phyloP scores from a whole-genome alignment of 2,888 invertebrate species.

The Thereva unica region DNA sequence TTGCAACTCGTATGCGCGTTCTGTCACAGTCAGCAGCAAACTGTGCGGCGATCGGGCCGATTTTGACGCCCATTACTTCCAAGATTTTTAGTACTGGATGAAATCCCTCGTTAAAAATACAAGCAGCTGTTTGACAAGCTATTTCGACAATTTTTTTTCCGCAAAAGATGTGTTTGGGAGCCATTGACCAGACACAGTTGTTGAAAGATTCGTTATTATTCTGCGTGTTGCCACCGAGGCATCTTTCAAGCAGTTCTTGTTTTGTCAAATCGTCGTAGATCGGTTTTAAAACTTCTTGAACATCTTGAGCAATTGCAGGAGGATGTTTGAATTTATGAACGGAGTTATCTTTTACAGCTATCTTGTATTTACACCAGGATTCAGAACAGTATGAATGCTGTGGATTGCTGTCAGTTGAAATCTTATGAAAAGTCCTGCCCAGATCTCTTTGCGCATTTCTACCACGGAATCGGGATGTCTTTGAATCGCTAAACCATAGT shows the following conservation, averaged over 20 bases:
- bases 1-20: slow-evolving; percentile 36
- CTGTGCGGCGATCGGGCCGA: slow-evolving; percentile 38
- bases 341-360: background rate
- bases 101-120: slow-evolving; percentile 44
- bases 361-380: slow-evolving; percentile 43
- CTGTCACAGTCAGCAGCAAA: slow-evolving; percentile 36
- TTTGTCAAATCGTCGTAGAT: slow-evolving; percentile 27
- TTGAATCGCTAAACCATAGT: too few species aligned
- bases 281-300: slow-evolving; percentile 8
- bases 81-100: slow-evolving; percentile 43
- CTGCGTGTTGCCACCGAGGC: slow-evolving; percentile 33
- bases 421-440: slow-evolving; percentile 36
- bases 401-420: slow-evolving; percentile 42
- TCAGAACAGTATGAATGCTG: slow-evolving; percentile 42
- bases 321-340: background rate
- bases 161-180: slow-evolving; percentile 43
- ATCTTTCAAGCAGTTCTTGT: slow-evolving; percentile 28
- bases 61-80: too few species aligned
- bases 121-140: slow-evolving; percentile 40
- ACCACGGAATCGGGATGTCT: background rate
- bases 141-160: slow-evolving; percentile 43
- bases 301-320: background rate
- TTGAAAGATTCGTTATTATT: too few species aligned
- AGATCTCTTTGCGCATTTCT: slow-evolving; percentile 35
- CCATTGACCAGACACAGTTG: too few species aligned